Conservation (phyloP, 2,113 vertebrate species). For the Numida meleagris region DNA sequence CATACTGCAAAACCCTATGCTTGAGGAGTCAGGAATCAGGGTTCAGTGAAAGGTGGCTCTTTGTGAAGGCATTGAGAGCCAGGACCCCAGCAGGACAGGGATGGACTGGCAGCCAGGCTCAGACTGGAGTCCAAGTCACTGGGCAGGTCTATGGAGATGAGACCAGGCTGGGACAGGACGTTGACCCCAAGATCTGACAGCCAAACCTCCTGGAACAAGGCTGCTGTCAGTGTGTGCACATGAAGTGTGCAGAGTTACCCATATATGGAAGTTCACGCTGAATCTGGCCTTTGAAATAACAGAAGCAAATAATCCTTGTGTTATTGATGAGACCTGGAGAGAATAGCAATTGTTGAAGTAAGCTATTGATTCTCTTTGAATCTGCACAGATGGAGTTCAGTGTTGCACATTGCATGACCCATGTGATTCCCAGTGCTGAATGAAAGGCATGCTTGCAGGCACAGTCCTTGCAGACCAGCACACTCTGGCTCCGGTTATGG, state of each 20-base stretch:
- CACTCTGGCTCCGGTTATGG: accelerated
- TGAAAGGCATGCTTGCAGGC: background rate
- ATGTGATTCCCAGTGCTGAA: background rate
- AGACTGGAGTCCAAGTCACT: background rate
- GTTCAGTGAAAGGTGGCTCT: background rate
- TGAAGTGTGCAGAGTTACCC: background rate
- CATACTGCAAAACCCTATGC: background rate
- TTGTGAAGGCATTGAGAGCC: background rate
- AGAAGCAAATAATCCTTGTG: background rate
- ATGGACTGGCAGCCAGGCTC: background rate
- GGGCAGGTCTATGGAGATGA: background rate
- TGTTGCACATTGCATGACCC: background rate
- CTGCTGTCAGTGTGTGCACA: background rate
- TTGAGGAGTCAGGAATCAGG: background rate
- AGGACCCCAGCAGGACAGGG: background rate
- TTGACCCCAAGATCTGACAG: background rate
- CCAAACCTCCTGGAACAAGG: background rate
- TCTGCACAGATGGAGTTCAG: background rate
- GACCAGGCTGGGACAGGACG: background rate
- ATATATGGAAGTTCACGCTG: background rate
- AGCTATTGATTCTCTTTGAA: background rate
- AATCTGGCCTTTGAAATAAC: background rate
- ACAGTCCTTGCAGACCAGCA: background rate
- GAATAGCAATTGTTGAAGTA: background rate
- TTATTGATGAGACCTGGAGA: background rate